Percentiles rank a stretch among this genome's conserved stretches.
Evolutionary conservation across 2,888 invertebrate genomes (phyloP).

Genomic region (Rhaphigaster nebulosa): DNA sequence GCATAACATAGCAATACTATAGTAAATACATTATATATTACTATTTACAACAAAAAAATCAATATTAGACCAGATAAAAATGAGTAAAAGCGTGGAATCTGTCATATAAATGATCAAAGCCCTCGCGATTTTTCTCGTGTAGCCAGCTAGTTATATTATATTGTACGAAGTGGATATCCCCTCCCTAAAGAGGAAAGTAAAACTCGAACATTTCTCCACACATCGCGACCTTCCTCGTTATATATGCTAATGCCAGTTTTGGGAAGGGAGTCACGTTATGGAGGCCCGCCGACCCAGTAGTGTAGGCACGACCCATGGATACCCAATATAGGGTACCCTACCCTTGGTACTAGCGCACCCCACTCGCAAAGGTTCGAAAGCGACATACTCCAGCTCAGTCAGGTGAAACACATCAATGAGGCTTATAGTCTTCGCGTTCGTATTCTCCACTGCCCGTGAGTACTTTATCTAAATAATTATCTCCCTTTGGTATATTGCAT

Average conservation of each 20-base stretch:
- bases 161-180: background rate
- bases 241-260: background rate
- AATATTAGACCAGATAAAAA: too few relatives aligned
- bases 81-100: too few relatives aligned
- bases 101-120: too few relatives aligned
- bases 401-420: conserved; percentile 40
- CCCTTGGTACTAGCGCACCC: background rate
- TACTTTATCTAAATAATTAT: background rate
- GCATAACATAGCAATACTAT: too few relatives aligned
- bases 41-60: too few relatives aligned
- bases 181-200: conserved; percentile 18
- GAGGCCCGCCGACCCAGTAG: background rate
- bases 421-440: background rate
- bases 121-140: too few relatives aligned
- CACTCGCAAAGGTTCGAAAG: background rate
- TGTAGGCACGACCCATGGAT: background rate
- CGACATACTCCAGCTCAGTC: conserved; percentile 16
- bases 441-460: conserved; percentile 4
- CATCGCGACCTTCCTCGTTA: conserved; percentile 24
- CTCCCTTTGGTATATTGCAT: too few relatives aligned
- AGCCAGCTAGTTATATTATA: too few relatives aligned
- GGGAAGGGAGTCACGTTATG: background rate
- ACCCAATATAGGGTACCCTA: conserved; percentile 6
- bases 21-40: too few relatives aligned
- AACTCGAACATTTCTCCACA: background rate